Evolutionary conservation across 2,888 invertebrate species (phyloP), one percentile per base, ranked within the genome.

Genomic region (Hedychridium roseum): DNA sequence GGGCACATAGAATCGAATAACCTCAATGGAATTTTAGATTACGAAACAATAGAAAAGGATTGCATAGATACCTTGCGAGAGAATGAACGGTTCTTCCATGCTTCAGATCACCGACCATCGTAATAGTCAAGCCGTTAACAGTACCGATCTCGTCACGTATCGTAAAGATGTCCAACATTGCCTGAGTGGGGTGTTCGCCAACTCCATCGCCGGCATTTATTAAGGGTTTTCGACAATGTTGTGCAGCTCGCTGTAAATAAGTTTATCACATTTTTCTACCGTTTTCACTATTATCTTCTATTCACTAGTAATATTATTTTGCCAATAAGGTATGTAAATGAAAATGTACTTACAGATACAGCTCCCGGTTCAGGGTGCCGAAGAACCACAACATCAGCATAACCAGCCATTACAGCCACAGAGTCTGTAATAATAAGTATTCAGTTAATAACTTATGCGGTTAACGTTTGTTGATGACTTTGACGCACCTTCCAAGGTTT

Each of bases 111-210:
- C 99, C 99, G 14, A 98, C 97, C 89, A 99, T 90, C 0, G 98
- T 98, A 41, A 99, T 95, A 0, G 94, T 97, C 6, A 99, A 83
- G 0, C 95, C 95, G 75, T 99, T 98, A 0, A 99, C 97, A 0
- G 98, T 99, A 63, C 98, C 98, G 53, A 99, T 94, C 83, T 99
- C 98, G 81, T 99, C 97, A 55, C 98, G 86, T 66, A 99, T 99
- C 3, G 99, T 98, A 74, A 97, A 99, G 2, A 98, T 88, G 74
- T 99, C 99, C 6, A 99, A 82, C 9, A 99, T 82, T 0, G 99
- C 99, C 82, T 99, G 99, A 0, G 97, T 97, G 0, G 99, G 99
- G 80, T 97, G 97, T 76, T 97, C 97, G 0, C 97, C 97, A 1
- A 93, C 85, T 5, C 99, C 99, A 80, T 99, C 98, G 1, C 99